Base-by-base conservation (phyloP, 2,797 vertebrate genomes). In the Nannoperca australis region DNA sequence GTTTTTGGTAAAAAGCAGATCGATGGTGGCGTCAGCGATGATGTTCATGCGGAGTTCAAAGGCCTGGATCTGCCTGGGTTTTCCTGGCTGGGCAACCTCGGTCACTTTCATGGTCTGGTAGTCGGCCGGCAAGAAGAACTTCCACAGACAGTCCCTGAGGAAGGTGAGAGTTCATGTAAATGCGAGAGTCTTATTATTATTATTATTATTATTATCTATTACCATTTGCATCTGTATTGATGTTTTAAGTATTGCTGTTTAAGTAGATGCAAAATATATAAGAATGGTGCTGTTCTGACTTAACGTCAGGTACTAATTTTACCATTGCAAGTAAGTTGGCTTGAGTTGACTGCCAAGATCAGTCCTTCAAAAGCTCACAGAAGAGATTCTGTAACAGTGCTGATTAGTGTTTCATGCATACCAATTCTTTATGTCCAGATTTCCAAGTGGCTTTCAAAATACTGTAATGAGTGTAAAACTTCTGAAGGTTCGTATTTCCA, bases 21-120 rank as follows among this genome's bases (percentile, higher is more conserved):
- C 98, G 81, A 99, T 98, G 73, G 98, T 99, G 79, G 98, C 98
- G 79, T 99, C 98, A 81, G 97, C 97, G 81, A 99, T 99, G 91
- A 99, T 99, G 95, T 99, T 99, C 98, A 99, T 99, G 74, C 98
- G 95, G 27, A 99, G 95, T 84, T 99, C 98, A 78, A 99, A 99
- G 75, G 98, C 98, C 83, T 98, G 97, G 77, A 98, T 99, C 91
- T 99, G 97, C 63, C 98, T 92, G 55, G 94, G 96, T 67, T 97
- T 97, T 68, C 98, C 97, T 30, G 97, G 97, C 82, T 96, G 93
- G 36, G 97, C 93, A 42, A 96, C 92, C 86, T 99, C 97, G 6
- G 97, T 98, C 70, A 96, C 95, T 88, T 97, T 98, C 96, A 99
- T 96, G 87, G 96, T 88, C 94, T 99, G 98, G 82, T 96, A 99